These are phyloP conservation scores for Metopolophium dirhodum DNA, from an alignment of 1,140 invertebrate species.

Conservation along the genomic window DNA sequence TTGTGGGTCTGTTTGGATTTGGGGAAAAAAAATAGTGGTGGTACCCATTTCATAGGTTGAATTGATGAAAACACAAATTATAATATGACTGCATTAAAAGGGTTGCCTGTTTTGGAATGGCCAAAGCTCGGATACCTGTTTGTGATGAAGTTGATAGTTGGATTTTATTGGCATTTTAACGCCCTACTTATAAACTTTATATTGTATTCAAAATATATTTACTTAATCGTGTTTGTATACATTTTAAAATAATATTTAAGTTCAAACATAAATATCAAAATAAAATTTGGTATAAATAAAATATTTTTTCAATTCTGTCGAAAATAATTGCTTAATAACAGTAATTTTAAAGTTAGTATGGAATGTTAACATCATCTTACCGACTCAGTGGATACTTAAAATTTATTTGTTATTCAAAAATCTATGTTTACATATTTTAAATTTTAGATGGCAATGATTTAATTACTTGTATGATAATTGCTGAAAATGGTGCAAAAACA, in stretches of 20 bases:
- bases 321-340: neutral
- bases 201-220: neutral
- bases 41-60: no score
- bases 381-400: neutral
- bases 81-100: no score
- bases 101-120: no score
- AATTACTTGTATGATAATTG: conserved; percentile 92
- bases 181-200: neutral
- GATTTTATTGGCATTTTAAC: neutral
- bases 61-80: no score
- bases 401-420: neutral
- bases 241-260: neutral
- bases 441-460: conserved; percentile 80
- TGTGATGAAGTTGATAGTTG: no score
- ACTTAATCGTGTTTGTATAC: neutral
- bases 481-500: conserved; percentile 87
- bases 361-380: neutral
- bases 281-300: neutral
- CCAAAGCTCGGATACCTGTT: no score
- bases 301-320: neutral
- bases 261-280: neutral
- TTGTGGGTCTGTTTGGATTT: neutral
- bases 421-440: neutral
- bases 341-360: neutral
- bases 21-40: no score